Evolutionary conservation across 2,797 vertebrate genomes (phyloP).

Genomic region (Anguilla marmorata): DNA sequence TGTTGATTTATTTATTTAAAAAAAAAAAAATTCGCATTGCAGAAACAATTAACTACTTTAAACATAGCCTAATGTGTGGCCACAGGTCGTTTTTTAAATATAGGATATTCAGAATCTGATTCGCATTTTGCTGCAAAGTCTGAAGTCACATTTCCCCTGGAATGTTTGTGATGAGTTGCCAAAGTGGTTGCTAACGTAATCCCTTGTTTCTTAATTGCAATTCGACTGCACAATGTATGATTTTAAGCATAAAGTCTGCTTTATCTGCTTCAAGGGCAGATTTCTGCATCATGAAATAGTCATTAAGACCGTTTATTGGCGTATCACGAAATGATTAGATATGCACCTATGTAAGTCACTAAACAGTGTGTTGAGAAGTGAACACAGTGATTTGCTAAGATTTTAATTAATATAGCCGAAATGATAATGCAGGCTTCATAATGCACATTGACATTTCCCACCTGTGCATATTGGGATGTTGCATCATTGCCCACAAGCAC

Average conservation of each 20-base stretch:
- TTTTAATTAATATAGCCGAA: background rate
- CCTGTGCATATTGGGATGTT: background rate
- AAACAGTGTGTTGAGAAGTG: background rate
- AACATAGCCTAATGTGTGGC: too few species aligned
- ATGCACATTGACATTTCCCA: background rate
- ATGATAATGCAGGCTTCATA: background rate
- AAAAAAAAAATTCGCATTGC: too few species aligned
- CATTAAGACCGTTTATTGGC: conserved; percentile 17
- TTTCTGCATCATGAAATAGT: conserved; percentile 22
- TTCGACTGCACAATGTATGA: background rate
- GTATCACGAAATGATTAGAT: conserved; percentile 14
- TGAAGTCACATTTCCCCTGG: background rate
- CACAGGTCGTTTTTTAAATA: background rate
- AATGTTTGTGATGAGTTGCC: background rate
- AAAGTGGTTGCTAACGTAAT: too few species aligned
- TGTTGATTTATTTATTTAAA: background rate
- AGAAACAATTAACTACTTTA: too few species aligned
- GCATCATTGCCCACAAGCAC: background rate
- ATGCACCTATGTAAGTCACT: background rate
- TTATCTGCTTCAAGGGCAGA: background rate
- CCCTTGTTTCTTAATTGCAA: background rate
- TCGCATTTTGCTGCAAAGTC: background rate
- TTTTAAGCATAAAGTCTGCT: background rate
- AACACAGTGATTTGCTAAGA: background rate
- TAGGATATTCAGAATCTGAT: background rate